Conservation (phyloP, 2,797 vertebrate species). For the Aeoliscus strigatus region DNA sequence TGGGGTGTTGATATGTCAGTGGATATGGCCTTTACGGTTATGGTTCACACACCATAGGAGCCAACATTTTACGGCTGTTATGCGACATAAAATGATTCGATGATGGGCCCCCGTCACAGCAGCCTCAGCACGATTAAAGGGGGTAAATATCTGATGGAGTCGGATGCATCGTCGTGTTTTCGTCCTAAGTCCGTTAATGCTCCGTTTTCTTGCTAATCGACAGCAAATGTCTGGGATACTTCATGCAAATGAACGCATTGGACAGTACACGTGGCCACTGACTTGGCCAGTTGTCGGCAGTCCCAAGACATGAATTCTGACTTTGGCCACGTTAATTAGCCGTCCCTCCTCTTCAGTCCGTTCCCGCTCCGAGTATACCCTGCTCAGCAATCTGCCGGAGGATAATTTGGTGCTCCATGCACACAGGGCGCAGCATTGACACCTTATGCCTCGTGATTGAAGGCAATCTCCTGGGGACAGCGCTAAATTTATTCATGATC, state of each 20-base stretch:
- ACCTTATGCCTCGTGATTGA: constrained; percentile 81
- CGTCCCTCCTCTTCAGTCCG: constrained; percentile 54
- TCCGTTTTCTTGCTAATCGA: too few relatives aligned
- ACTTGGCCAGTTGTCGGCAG: constrained; percentile 45
- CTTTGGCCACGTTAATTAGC: constrained; percentile 71
- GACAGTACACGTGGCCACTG: constrained; percentile 22
- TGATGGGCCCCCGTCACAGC: constrained; percentile 29
- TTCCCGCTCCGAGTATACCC: constrained; percentile 65
- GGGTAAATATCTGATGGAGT: constrained; percentile 26
- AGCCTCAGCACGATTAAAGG: constrained; percentile 8
- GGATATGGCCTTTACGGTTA: constrained; percentile 59
- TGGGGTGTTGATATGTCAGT: constrained; percentile 64
- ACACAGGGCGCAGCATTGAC: constrained; percentile 71
- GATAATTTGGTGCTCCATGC: constrained; percentile 74
- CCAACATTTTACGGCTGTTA: constrained; percentile 47
- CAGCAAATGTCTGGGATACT: too few relatives aligned
- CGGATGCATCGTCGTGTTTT: constrained; percentile 13
- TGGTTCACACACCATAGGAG: constrained; percentile 52
- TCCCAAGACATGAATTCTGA: constrained; percentile 61
- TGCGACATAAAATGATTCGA: constrained; percentile 37
- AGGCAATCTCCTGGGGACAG: constrained; percentile 76
- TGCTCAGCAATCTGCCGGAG: constrained; percentile 71
- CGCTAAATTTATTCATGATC: constrained; percentile 77
- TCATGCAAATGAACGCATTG: constrained; percentile 16
- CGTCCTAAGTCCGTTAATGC: constrained; percentile 2